A percentile compares a stretch with the other conserved stretches of the same genome.
Evolutionary conservation across 2,113 vertebrate species (phyloP).

Genomic region (Passer montanus): DNA sequence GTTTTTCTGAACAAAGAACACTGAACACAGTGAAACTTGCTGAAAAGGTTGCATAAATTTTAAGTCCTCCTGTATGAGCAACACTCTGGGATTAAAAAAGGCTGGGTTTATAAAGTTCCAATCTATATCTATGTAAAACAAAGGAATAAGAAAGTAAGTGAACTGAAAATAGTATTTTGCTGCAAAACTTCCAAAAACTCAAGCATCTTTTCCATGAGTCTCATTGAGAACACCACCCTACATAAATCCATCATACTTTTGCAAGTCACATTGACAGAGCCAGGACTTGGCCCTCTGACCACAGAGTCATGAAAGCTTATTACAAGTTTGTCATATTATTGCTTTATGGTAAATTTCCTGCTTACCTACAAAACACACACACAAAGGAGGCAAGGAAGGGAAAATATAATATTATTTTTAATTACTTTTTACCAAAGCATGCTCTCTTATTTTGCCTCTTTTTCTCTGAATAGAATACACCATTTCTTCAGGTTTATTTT

Average conservation of each 20-base stretch:
- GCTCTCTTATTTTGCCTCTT: not conserved
- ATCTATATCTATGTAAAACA: not conserved
- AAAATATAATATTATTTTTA: not conserved
- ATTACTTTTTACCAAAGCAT: not conserved
- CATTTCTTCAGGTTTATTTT: not conserved
- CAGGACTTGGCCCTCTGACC: not conserved
- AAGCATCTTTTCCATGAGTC: not conserved
- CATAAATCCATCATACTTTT: not conserved
- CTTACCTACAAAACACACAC: not conserved
- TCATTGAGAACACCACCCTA: not conserved
- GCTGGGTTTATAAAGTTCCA: conserved; percentile 12
- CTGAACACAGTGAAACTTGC: not conserved
- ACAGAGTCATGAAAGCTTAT: not conserved
- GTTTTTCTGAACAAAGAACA: not conserved
- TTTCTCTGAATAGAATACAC: not conserved
- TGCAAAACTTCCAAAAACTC: not conserved
- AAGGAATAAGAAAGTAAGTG: not conserved
- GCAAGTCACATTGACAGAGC: not conserved
- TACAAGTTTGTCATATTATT: not conserved
- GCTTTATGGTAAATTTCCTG: not conserved
- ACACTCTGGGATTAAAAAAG: not conserved
- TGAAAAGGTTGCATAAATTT: conserved; percentile 12
- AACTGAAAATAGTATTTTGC: not conserved
- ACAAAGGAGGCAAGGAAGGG: accelerated
- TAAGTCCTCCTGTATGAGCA: not conserved